These are phyloP conservation scores for Anhinga rufa DNA, from an alignment of 2,113 vertebrate species.

Conservation along the genomic window DNA sequence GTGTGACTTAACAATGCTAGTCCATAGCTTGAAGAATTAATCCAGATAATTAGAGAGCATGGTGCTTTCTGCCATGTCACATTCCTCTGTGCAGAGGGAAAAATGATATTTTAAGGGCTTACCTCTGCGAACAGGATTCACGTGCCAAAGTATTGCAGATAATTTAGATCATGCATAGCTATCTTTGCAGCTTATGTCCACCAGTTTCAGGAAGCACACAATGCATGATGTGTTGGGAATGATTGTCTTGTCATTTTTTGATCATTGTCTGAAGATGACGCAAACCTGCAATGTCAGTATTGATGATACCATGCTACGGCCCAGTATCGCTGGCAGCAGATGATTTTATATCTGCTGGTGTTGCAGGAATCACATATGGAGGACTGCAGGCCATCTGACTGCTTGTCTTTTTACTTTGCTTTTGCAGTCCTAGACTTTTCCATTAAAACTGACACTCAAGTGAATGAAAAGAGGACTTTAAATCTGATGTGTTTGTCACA, in stretches of 20 bases:
- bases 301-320: neutral
- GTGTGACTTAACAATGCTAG: neutral
- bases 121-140: neutral
- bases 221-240: neutral
- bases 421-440: neutral
- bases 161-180: neutral
- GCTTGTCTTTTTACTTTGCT: neutral
- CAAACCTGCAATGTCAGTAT: accelerated
- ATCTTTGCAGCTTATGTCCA: neutral
- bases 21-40: neutral
- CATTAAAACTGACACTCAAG: neutral
- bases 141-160: neutral
- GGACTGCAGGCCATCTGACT: neutral
- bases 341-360: neutral
- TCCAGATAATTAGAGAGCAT: neutral
- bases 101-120: neutral
- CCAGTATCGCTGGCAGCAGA: neutral
- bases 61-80: neutral
- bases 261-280: neutral
- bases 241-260: neutral
- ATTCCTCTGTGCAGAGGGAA: neutral
- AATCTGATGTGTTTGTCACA: neutral
- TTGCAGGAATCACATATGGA: neutral
- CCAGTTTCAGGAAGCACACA: neutral
- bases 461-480: neutral